A percentile compares a stretch with the other conserved stretches of the same genome.
Conservation (phyloP, 2,888 invertebrate species). For the Chalcosyrphus nemorum region DNA sequence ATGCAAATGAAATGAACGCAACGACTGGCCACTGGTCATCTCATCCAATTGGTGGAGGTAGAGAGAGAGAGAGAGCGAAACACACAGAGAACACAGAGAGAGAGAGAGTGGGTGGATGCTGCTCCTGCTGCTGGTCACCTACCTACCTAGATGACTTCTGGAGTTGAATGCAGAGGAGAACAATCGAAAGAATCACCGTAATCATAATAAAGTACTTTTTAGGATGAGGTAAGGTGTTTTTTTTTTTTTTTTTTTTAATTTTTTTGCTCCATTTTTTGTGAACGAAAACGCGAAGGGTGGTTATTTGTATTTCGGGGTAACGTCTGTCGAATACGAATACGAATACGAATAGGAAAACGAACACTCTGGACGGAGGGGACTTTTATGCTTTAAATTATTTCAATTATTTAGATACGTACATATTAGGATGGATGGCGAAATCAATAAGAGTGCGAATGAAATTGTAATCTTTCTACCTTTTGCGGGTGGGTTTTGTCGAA, state of each 20-base stretch:
- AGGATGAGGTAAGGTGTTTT: constrained; percentile 6
- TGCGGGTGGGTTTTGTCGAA: no score
- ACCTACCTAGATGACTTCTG: constrained; percentile 70
- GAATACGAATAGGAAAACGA: no score
- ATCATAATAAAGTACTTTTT: constrained; percentile 71
- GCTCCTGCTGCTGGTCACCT: constrained; percentile 68
- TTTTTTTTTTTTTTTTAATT: constrained; percentile 29
- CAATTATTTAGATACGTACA: constrained; percentile 67
- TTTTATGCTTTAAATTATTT: constrained; percentile 70
- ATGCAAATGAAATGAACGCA: constrained; percentile 73
- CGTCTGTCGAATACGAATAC: constrained; percentile 66
- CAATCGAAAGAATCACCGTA: constrained; percentile 73
- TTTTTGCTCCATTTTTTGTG: constrained; percentile 25
- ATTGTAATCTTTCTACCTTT: no score
- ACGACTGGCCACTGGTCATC: constrained; percentile 73
- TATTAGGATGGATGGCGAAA: constrained; percentile 33
- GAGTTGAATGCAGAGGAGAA: constrained; percentile 70
- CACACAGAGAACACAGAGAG: no score
- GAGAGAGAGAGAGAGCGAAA: no score
- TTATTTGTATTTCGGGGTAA: constrained; percentile 65
- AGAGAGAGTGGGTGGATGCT: constrained; percentile 8
- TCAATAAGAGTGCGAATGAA: constrained; percentile 55
- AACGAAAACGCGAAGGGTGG: constrained; percentile 40
- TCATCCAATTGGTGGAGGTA: constrained; percentile 25
- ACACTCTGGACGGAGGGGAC: background rate